Conservation (phyloP, 2,888 invertebrate genomes). For the Seladonia tumulorum region DNA sequence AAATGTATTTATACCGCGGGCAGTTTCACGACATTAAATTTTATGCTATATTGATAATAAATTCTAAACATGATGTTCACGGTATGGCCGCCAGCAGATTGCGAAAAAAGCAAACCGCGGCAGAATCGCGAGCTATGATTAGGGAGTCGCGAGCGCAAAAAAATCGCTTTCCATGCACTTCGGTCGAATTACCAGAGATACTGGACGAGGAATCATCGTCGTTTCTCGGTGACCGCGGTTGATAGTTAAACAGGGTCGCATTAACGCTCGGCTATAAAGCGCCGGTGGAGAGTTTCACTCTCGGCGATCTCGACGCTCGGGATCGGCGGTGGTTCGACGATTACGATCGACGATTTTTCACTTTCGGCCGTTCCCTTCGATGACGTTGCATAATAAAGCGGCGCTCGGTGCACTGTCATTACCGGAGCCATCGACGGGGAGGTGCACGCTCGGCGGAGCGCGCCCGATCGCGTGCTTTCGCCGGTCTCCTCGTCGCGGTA, state of each 20-base stretch:
- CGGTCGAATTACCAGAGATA: not conserved
- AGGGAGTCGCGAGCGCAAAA: not conserved
- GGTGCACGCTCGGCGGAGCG: slow-evolving; percentile 40
- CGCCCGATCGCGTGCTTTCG: slow-evolving; percentile 38
- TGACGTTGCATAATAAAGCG: slow-evolving; percentile 55
- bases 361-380: slow-evolving; percentile 47
- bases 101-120: not conserved
- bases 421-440: slow-evolving; percentile 34
- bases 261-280: slow-evolving; percentile 3
- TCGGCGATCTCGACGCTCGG: not conserved
- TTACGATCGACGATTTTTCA: slow-evolving; percentile 56
- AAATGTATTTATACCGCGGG: not conserved
- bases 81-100: not conserved
- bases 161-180: not conserved
- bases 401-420: slow-evolving; percentile 49
- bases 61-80: not conserved
- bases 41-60: not conserved
- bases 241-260: not conserved
- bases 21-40: not conserved
- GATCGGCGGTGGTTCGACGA: slow-evolving; percentile 14
- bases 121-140: not conserved
- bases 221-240: not conserved
- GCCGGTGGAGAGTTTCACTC: slow-evolving; percentile 10
- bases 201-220: not conserved
- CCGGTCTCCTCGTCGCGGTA: slow-evolving; percentile 8